Percentiles rank a stretch among this genome's conserved stretches.
Conservation (phyloP, 1,140 invertebrate genomes). For the Aphaenogaster ashmeadi region DNA sequence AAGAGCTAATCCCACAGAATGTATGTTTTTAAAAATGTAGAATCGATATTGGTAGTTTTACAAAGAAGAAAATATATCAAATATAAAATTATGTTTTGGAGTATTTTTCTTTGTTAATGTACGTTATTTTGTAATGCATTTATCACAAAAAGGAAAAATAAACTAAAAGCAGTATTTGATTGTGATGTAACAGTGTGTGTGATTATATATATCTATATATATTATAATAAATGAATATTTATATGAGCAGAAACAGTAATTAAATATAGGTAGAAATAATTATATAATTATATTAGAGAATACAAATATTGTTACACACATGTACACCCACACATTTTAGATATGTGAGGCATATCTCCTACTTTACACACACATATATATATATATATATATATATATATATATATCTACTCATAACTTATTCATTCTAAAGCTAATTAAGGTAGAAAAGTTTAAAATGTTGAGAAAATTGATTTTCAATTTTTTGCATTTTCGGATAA, state of each 20-base stretch:
- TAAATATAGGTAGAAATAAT: neutral
- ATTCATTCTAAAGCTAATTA: neutral
- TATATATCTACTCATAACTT: neutral
- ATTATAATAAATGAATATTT: neutral
- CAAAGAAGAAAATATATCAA: neutral
- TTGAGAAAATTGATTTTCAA: too few species aligned
- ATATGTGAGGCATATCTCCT: neutral
- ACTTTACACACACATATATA: too few species aligned
- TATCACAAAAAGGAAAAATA: neutral
- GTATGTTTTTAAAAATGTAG: neutral
- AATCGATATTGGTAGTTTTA: neutral
- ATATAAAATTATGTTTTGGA: constrained; percentile 19
- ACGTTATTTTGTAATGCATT: neutral
- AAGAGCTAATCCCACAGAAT: constrained; percentile 19
- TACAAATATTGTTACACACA: neutral
- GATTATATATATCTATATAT: neutral
- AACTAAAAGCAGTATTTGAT: neutral
- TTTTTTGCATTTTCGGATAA: too few species aligned
- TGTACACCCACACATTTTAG: neutral
- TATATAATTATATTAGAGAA: neutral
- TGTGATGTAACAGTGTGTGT: too few species aligned
- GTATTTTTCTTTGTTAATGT: neutral
- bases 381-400: too few species aligned
- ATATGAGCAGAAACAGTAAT: neutral
- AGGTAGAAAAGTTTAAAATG: too few species aligned